phyloP scores from a whole-genome alignment of 2,888 invertebrate genomes.

The Orchestes rusci region DNA sequence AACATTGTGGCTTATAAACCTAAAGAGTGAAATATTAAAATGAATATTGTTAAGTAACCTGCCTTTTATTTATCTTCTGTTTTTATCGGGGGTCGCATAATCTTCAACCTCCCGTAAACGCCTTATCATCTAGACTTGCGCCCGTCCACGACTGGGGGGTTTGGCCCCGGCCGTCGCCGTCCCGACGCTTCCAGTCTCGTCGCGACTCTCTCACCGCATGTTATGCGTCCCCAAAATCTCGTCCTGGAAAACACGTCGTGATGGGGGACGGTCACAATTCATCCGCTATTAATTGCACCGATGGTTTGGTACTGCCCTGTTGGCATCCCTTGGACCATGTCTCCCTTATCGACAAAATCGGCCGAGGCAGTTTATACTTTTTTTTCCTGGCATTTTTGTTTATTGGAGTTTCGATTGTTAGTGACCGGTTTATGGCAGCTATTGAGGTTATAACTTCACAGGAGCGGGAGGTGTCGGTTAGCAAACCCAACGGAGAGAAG shows the following conservation, averaged over 20 bases:
- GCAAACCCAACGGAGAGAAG: conserved; percentile 66
- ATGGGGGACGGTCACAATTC: conserved; percentile 19
- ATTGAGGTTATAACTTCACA: conserved; percentile 96
- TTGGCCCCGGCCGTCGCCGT: conserved; percentile 13
- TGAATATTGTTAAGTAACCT: too few species aligned
- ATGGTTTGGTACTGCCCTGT: conserved; percentile 80
- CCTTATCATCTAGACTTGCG: conserved; percentile 18
- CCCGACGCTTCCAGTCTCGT: conserved; percentile 10
- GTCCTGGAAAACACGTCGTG: conserved; percentile 14
- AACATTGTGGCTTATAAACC: conserved; percentile 35
- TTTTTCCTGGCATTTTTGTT: conserved; percentile 86
- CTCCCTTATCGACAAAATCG: conserved; percentile 64
- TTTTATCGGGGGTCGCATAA: too few species aligned
- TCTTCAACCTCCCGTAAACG: too few species aligned
- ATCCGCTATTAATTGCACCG: conserved; percentile 52
- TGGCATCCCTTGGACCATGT: conserved; percentile 83
- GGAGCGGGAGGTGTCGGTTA: conserved; percentile 89
- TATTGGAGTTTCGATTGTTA: conserved; percentile 97
- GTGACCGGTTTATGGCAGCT: conserved; percentile 98
- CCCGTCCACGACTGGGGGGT: conserved; percentile 20
- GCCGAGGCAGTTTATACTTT: conserved; percentile 89
- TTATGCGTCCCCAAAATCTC: conserved; percentile 16
- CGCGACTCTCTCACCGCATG: conserved; percentile 17
- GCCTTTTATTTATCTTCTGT: too few species aligned
- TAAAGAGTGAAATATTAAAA: too few species aligned